These are phyloP conservation scores for Hedya salicella DNA, from an alignment of 2,888 invertebrate genomes.

Conservation along the genomic window DNA sequence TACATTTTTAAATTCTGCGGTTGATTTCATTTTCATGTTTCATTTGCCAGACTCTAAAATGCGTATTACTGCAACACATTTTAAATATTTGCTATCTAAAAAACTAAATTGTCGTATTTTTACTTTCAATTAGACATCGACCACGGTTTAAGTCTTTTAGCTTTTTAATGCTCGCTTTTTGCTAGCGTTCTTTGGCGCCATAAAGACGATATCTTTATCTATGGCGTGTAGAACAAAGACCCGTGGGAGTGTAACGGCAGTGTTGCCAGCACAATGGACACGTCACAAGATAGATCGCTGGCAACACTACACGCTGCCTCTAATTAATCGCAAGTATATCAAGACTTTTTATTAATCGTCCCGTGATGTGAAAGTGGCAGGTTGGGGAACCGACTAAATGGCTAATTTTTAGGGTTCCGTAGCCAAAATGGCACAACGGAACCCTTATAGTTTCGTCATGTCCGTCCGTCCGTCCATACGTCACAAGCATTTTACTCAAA, in stretches of 20 bases:
- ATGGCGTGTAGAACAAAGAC: constrained; percentile 16
- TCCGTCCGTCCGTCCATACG: no score
- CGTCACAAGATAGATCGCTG: constrained; percentile 37
- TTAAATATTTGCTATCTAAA: no score
- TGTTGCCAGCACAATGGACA: constrained; percentile 36
- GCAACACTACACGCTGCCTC: constrained; percentile 25
- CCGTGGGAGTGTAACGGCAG: constrained; percentile 37
- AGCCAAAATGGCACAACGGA: no score
- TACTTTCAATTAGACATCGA: not conserved
- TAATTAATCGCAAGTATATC: constrained; percentile 41
- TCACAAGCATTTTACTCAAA: no score
- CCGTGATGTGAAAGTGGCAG: constrained; percentile 38
- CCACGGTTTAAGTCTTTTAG: no score
- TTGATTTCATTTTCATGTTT: no score
- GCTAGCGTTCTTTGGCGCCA: constrained; percentile 8
- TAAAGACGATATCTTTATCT: constrained; percentile 15
- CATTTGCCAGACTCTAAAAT: no score
- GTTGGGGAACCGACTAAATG: constrained; percentile 26
- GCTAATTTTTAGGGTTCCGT: not conserved
- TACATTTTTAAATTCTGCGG: no score
- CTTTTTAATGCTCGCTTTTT: not conserved
- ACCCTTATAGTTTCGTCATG: no score
- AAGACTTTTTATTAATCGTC: constrained; percentile 36
- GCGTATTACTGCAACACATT: no score
- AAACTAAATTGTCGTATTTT: not conserved